Evolutionary conservation across 2,113 vertebrate species (phyloP).

Genomic region (Pycnonotus jocosus): DNA sequence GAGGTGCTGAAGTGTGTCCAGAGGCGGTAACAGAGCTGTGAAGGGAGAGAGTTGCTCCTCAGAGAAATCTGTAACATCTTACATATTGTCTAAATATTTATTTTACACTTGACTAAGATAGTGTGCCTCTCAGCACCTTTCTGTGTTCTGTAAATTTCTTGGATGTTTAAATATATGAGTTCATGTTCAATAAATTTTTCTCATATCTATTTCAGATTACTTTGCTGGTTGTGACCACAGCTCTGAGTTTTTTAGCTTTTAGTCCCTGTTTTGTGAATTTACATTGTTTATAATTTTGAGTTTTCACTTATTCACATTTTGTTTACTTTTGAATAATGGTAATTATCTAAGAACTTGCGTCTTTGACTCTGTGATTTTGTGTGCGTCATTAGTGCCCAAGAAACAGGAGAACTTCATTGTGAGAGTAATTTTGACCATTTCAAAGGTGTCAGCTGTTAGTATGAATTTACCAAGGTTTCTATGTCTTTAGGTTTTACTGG

Average conservation of each 20-base stretch:
- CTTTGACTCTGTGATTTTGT: background rate
- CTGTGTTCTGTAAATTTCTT: conserved; percentile 4
- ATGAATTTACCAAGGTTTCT: conserved; percentile 24
- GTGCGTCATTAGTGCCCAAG: background rate
- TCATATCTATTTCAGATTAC: conserved; percentile 41
- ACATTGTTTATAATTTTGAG: background rate
- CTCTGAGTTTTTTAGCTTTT: background rate
- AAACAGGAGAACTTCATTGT: background rate
- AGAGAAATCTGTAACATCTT: background rate
- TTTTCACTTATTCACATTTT: background rate
- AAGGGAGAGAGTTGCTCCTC: background rate
- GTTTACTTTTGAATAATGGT: background rate
- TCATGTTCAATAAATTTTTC: background rate
- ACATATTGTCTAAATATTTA: background rate
- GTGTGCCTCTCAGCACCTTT: background rate
- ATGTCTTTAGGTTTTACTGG: conserved; percentile 24
- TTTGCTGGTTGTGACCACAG: background rate
- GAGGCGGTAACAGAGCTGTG: background rate
- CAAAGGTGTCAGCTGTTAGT: background rate
- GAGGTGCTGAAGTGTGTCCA: fast-evolving
- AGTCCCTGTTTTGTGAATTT: background rate
- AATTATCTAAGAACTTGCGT: background rate
- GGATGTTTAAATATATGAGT: conserved; percentile 23
- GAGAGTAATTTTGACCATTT: conserved; percentile 50
- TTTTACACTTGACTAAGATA: conserved; percentile 15